Evolutionary conservation across 2,797 vertebrate genomes (phyloP).

Genomic region (Sebastes steindachneri): DNA sequence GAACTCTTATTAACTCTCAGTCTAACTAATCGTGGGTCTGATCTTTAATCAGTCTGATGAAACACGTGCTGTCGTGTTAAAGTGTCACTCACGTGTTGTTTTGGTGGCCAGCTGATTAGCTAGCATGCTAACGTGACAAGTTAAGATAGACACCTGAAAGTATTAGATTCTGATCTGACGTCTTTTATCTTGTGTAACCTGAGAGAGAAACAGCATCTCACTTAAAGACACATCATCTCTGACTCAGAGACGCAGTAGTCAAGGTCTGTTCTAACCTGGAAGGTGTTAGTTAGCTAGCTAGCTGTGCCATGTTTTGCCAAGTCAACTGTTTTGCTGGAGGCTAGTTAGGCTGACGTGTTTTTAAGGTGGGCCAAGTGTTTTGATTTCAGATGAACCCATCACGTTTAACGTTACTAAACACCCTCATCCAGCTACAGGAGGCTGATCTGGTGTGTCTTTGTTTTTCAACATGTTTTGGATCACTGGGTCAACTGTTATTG

Average conservation of each 20-base stretch:
- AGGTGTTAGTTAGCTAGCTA: not conserved
- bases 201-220: not conserved
- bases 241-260: not conserved
- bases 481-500: not conserved
- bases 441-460: not conserved
- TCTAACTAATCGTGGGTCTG: not conserved
- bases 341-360: not conserved
- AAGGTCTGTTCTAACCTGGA: not conserved
- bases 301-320: not conserved
- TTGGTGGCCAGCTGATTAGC: not conserved
- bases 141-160: not conserved
- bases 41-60: not conserved
- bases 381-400: too few species aligned
- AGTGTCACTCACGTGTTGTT: not conserved
- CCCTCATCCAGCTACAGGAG: too few species aligned
- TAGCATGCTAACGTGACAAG: not conserved
- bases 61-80: not conserved
- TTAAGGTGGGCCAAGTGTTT: not conserved
- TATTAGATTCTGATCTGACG: too few species aligned
- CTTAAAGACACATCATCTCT: too few species aligned
- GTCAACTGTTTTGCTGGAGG: not conserved
- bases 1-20: not conserved
- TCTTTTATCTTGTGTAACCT: not conserved
- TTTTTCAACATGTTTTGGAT: not conserved
- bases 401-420: too few species aligned